Conservation (phyloP, 2,797 vertebrate species). For the Synaphobranchus kaupii region DNA sequence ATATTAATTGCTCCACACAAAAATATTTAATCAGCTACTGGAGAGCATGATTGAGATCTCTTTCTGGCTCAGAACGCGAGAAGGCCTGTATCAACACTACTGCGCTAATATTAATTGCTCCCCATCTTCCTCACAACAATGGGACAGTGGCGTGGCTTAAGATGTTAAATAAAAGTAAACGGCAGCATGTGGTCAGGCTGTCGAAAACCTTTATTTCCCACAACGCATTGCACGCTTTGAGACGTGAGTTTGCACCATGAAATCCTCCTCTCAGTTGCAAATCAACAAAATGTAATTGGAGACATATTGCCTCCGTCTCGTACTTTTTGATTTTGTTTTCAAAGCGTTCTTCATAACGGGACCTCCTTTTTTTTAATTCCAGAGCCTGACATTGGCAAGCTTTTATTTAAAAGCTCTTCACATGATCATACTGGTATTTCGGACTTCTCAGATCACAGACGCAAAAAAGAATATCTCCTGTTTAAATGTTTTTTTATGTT, state of each 20-base stretch:
- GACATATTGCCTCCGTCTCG: slow-evolving; percentile 34
- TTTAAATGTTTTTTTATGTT: not conserved
- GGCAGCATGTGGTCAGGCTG: not conserved
- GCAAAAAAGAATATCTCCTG: not conserved
- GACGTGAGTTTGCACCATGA: not conserved
- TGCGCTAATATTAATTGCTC: not conserved
- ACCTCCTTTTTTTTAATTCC: slow-evolving; percentile 1
- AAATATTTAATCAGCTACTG: not conserved
- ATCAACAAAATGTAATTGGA: slow-evolving; percentile 33
- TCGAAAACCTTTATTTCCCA: too few species aligned
- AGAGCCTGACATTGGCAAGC: not conserved
- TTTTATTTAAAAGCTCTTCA: slow-evolving; percentile 13
- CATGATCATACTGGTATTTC: not conserved
- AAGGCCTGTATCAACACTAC: not conserved
- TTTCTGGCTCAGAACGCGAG: not conserved
- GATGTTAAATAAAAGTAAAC: not conserved
- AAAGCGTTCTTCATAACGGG: slow-evolving; percentile 27
- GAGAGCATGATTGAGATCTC: not conserved
- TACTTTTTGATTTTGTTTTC: slow-evolving; percentile 28
- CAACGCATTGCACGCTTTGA: not conserved
- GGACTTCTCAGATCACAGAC: not conserved
- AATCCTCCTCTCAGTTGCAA: slow-evolving; percentile 1
- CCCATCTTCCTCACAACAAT: not conserved
- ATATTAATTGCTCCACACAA: not conserved
- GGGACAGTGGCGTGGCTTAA: not conserved